Evolutionary conservation across 2,888 invertebrate genomes (phyloP).

Genomic region (Galeopsomyia nigrocyanea): DNA sequence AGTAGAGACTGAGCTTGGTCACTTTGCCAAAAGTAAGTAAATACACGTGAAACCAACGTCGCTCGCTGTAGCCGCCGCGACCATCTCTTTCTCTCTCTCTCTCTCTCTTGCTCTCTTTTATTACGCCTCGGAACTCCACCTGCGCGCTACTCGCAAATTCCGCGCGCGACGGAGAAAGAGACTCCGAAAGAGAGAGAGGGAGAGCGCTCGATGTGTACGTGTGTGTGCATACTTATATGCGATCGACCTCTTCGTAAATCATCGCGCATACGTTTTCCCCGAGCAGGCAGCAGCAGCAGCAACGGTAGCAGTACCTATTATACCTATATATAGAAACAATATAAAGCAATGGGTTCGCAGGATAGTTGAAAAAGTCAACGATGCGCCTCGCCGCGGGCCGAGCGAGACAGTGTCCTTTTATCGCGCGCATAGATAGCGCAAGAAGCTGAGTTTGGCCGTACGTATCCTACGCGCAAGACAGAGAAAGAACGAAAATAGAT

Average conservation of each 20-base stretch:
- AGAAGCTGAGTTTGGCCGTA: too few species aligned
- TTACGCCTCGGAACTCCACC: background rate
- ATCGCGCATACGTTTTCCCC: constrained; percentile 23
- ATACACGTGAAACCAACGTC: constrained; percentile 29
- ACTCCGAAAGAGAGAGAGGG: background rate
- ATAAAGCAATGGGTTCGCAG: too few species aligned
- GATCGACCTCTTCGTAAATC: constrained; percentile 20
- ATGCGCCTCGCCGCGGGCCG: constrained; percentile 31
- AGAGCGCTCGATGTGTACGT: background rate
- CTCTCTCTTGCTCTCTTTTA: background rate
- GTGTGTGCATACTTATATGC: background rate
- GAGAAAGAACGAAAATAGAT: constrained; percentile 49
- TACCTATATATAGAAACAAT: too few species aligned
- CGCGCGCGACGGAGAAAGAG: background rate
- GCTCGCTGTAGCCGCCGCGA: constrained; percentile 1
- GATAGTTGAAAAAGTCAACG: too few species aligned
- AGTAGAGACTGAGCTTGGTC: constrained; percentile 28
- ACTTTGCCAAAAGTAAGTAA: constrained; percentile 42
- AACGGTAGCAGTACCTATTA: too few species aligned
- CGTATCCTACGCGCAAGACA: constrained; percentile 31
- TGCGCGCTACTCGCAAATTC: background rate
- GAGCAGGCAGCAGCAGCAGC: background rate
- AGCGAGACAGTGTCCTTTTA: constrained; percentile 34
- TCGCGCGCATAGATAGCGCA: constrained; percentile 34
- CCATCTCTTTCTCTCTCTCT: constrained; percentile 16